Evolutionary conservation across 2,113 vertebrate species (phyloP), one percentile per base, ranked within the genome.

Genomic region (Sitta europaea): DNA sequence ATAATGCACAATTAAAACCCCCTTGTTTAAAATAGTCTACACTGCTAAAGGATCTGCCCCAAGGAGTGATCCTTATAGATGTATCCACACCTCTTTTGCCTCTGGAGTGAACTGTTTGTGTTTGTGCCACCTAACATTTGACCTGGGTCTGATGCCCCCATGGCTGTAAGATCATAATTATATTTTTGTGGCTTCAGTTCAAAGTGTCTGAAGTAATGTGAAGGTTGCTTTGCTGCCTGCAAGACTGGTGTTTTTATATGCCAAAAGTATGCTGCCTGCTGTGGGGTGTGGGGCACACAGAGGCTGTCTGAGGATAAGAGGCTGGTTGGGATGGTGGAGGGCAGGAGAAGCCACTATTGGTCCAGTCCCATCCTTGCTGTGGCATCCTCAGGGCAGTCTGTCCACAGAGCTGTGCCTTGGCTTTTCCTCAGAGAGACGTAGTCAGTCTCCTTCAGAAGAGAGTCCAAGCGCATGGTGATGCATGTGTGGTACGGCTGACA

Each of bases 201-300:
- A 95, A 97, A 97, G 96, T 77, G 59, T 92, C 83, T 86, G 83
- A 83, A 90, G 86, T 74, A 92, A 92, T 12, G 38, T 62, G 72
- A 88, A 65, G 83, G 63, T 77, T 94, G 67, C 92, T 94, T 70
- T 91, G 86, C 94, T 97, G 96, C 95, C 95, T 97, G 88, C 92
- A 73, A 95, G 95, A 95, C 79, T 80, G 88, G 59, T 94, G 95
- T 80, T 97, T 92, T 94, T 48, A 29, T 25, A 86, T 86, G 75
- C 55, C 47, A 58, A 38, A 88, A 62, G 75, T 92, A 58, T 68
- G 59, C 81, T 90, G 84, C 57, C 27, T 63, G 43, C 85, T 93
- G 42, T 75, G 70, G 86, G 76, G 54, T 81, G 84, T 86, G 66
- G 48, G 78, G 62, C 62, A 24, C 18, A 20, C 36, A 22, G 38